Base-by-base conservation (phyloP, 1,140 invertebrate genomes). In the Eufriesea mexicana region DNA sequence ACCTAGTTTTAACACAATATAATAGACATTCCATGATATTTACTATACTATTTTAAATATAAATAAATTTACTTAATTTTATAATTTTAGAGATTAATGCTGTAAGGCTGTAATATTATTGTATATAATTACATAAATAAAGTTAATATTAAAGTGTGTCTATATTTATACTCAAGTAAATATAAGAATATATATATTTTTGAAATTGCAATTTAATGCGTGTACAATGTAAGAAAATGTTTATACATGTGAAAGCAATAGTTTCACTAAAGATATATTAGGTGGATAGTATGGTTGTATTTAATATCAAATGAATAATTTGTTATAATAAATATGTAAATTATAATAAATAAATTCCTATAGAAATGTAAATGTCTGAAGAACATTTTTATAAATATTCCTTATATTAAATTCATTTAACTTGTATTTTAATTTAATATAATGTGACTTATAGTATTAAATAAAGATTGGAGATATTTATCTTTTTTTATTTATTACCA, bases 21-120 rank as follows among this genome's bases (percentile, higher is more conserved):
- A 20, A 54, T 20, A 62, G 20, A 62, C 66, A 85, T 85, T 74
- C 42, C 59, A 49, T 10, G 54, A 64, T 74, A 80, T 80, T 79
- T 77, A 68, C 67, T 67, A 20, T 5, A 49, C 12, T n/a, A 18
- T 12, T 74, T 51, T 47, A 23, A 62, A 35, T 25, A 25, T 28
- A 18, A n/a, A n/a, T 51, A 25, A 6, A 8, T 47, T 67, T 51
- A 2, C 25, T 6, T 42, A 64, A 10, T 54, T 45, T 28, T 23
- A 59, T 23, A 20, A n/a, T 28, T 25, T 1, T 16, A 25, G 23
- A 54, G 23, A 28, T n/a, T 16, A 64, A 49, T 28, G 9, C 18
- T 59, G 5, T 18, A 70, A 68, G 51, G 55, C 57, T 74, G 61
- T 57, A 68, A 81, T 62, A 35, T 75, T 75, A 20, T 57, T 81